Evolutionary conservation across 2,113 vertebrate species (phyloP).

Genomic region (Sclerurus mexicanus): DNA sequence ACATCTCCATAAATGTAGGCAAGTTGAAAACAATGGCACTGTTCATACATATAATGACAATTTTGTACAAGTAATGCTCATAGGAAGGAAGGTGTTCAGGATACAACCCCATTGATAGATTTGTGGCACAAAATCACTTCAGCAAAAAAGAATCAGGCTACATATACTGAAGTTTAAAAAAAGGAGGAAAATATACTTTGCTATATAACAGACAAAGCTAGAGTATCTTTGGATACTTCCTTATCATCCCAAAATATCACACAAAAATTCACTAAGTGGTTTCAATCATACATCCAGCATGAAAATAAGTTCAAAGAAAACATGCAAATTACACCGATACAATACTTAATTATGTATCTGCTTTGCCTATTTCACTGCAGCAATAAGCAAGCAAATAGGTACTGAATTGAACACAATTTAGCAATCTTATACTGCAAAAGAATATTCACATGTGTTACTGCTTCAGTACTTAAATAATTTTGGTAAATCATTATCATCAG

Average conservation of each 20-base stretch:
- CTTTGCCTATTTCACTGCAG: background rate
- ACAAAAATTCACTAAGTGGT: background rate
- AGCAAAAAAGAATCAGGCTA: background rate
- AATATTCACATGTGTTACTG: background rate
- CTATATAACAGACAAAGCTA: background rate
- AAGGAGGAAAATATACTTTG: background rate
- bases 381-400: slow-evolving; percentile 14
- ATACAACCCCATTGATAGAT: background rate
- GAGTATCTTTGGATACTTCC: background rate
- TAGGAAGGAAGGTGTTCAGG: background rate
- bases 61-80: background rate
- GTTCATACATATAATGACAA: background rate
- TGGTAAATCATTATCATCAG: background rate
- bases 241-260: background rate
- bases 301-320: slow-evolving; percentile 47
- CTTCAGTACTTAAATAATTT: slow-evolving; percentile 9
- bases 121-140: background rate
- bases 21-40: background rate
- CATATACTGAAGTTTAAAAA: background rate
- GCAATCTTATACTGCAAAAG: background rate
- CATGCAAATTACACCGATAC: slow-evolving; percentile 29
- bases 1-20: background rate
- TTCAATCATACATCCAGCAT: background rate
- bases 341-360: slow-evolving; percentile 32
- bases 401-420: background rate